A percentile compares a stretch with the other conserved stretches of the same genome.
These are phyloP conservation scores for Hypotaenidia philippensis DNA, from an alignment of 2,797 vertebrate species.

Conservation along the genomic window DNA sequence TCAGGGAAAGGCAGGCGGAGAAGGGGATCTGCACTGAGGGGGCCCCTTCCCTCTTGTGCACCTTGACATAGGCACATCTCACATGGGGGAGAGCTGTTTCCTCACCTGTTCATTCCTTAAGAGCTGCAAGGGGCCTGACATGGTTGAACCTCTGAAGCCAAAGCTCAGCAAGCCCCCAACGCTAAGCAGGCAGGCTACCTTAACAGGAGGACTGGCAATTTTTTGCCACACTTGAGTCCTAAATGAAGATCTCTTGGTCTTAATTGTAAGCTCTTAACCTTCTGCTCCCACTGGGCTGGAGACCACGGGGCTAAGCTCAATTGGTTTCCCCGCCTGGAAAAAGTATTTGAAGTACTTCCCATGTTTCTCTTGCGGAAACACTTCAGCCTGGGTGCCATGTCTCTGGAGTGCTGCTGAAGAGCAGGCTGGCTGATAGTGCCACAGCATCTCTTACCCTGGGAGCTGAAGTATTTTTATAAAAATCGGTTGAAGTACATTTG, in stretches of 20 bases:
- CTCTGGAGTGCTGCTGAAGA: not conserved
- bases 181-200: not conserved
- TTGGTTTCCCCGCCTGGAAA: not conserved
- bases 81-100: not conserved
- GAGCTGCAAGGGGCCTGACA: not conserved
- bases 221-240: rapidly evolving
- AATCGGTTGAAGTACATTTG: not conserved
- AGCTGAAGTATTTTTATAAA: not conserved
- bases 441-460: not conserved
- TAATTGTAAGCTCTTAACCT: conserved; percentile 5
- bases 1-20: rapidly evolving
- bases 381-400: not conserved
- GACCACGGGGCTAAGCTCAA: not conserved
- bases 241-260: not conserved
- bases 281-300: not conserved
- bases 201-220: too few species aligned
- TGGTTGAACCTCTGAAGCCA: rapidly evolving
- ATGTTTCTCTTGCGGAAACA: rapidly evolving
- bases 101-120: not conserved
- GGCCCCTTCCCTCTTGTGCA: rapidly evolving
- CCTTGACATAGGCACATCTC: rapidly evolving
- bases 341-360: not conserved
- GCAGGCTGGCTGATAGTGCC: not conserved
- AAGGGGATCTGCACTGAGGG: rapidly evolving
- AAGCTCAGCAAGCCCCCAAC: rapidly evolving